These are phyloP conservation scores for Ostrea denselamellosa DNA, from an alignment of 1,140 invertebrate genomes.

Conservation along the genomic window DNA sequence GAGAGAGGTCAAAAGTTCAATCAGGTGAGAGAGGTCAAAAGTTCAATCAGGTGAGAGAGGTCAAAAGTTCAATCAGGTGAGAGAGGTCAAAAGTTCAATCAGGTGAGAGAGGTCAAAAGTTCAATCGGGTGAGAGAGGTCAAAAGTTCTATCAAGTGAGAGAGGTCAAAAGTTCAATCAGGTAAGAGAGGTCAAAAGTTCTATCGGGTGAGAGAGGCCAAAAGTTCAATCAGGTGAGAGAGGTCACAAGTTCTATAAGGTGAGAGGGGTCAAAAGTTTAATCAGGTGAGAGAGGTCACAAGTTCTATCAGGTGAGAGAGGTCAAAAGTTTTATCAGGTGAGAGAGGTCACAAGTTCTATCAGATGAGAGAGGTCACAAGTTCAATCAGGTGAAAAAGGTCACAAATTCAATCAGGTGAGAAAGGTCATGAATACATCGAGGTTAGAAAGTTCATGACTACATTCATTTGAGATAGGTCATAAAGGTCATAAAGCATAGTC, in stretches of 20 bases:
- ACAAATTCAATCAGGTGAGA: too few species aligned
- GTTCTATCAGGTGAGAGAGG: slow-evolving; percentile 62
- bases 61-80: not conserved
- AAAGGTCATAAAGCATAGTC: too few species aligned
- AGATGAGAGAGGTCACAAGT: too few species aligned
- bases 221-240: not conserved
- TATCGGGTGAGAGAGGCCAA: slow-evolving; percentile 62
- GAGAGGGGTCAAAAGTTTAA: too few species aligned
- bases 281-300: slow-evolving; percentile 54
- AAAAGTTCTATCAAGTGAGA: too few species aligned
- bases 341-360: not conserved
- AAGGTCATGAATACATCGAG: too few species aligned
- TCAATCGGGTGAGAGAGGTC: too few species aligned
- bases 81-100: too few species aligned
- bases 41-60: not conserved
- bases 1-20: slow-evolving; percentile 56
- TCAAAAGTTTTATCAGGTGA: slow-evolving; percentile 15
- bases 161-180: not conserved
- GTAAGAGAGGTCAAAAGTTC: slow-evolving; percentile 57
- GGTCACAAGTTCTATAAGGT: not conserved
- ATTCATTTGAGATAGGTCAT: too few species aligned
- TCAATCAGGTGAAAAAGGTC: too few species aligned
- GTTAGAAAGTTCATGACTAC: too few species aligned
- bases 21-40: slow-evolving; percentile 61
- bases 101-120: too few species aligned